These are phyloP conservation scores for Odontomyia ornata DNA, from an alignment of 2,888 invertebrate species.

Conservation along the genomic window DNA sequence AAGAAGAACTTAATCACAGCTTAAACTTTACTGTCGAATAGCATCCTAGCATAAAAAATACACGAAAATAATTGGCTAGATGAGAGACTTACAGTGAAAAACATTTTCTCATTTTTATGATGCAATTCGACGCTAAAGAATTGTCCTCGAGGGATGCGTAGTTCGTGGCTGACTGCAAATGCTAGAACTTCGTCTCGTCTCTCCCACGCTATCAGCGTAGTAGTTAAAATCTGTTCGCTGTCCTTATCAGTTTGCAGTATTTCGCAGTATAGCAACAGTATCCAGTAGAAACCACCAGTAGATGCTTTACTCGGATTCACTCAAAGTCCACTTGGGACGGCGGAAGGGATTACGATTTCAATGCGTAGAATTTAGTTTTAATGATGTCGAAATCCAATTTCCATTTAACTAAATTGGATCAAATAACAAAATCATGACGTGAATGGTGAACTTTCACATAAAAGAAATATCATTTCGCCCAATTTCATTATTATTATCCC, in stretches of 20 bases:
- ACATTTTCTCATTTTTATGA: not conserved
- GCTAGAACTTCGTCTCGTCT: constrained; percentile 1
- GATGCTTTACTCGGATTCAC: not conserved
- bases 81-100: not conserved
- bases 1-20: no score
- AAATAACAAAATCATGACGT: not conserved
- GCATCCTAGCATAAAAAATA: no score
- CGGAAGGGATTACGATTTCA: constrained; percentile 30
- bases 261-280: not conserved
- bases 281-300: not conserved
- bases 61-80: constrained; percentile 15
- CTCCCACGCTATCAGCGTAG: not conserved
- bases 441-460: not conserved
- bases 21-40: no score
- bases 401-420: constrained; percentile 23
- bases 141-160: not conserved
- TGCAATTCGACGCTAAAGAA: constrained; percentile 27
- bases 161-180: not conserved
- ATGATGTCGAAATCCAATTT: constrained; percentile 37
- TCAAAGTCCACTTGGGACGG: constrained; percentile 8
- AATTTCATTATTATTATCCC: no score
- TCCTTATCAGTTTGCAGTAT: not conserved
- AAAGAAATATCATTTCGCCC: not conserved
- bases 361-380: constrained; percentile 36
- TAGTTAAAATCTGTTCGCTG: not conserved